Base-by-base conservation (phyloP, 2,113 vertebrate genomes). In the Osmerus eperlanus region DNA sequence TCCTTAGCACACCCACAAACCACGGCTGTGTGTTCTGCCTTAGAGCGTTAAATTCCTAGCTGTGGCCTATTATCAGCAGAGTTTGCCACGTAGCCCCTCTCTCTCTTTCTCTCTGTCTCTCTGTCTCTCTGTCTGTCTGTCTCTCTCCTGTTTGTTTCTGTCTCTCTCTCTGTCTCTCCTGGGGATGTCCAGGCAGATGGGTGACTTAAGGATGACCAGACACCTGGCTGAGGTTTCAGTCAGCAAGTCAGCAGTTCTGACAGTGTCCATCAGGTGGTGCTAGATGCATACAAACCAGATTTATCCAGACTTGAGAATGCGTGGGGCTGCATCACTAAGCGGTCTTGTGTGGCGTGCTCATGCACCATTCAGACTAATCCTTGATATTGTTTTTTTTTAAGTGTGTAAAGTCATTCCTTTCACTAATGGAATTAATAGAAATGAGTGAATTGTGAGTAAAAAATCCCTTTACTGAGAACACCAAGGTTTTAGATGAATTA, bases 231-330 rank as follows among this genome's bases (percentile, higher is more conserved):
- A n/a, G 32, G n/a, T 73, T 65, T 47, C 13, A 3, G 2, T n/a
- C 32, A 15, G 41, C 41, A 61, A 11, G 58, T n/a, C 29, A n/a
- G 18, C 65, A n/a, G 14, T 18, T 56, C n/a, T 63, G 1, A 32
- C 9, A 23, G 41, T 19, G 36, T 25, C 67, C 73, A 70, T 65
- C 55, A 54, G 67, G 28, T 69, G 67, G 67, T 52, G 21, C 59
- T 55, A 58, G 2, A 13, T 59, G 53, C 52, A 47, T 55, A 41
- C 15, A 52, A 19, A 18, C 28, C 41, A 21, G 23, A 11, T 51
- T 1, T 15, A 2, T n/a, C 15, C 15, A 56, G 15, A 18, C 15
- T 2, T 11, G n/a, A 56, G 41, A 11, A 47, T 0, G 41, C 2
- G 15, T 56, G 15, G 15, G n/a, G 55, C 53, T 15, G 36, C 63